Conservation (phyloP, 2,113 vertebrate genomes). For the Centrocercus urophasianus region DNA sequence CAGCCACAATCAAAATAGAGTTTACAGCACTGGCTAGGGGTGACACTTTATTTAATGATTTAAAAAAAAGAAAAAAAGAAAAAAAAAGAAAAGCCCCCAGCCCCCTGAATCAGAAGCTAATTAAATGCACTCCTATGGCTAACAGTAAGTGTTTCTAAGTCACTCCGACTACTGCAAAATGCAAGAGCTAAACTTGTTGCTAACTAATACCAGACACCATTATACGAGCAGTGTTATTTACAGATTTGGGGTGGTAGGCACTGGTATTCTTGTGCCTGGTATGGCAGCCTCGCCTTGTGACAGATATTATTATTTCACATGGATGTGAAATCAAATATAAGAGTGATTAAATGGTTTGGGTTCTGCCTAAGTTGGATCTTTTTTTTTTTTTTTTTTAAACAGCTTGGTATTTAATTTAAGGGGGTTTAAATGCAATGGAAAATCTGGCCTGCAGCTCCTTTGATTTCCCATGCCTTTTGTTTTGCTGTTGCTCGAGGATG, state of each 20-base stretch:
- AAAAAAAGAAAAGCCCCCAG: background rate
- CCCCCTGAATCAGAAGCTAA: constrained; percentile 60
- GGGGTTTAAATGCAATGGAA: constrained; percentile 22
- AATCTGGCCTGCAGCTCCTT: background rate
- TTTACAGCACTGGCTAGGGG: constrained; percentile 67
- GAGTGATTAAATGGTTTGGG: background rate
- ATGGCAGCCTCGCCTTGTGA: background rate
- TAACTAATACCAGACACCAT: constrained; percentile 56
- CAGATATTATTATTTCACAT: background rate
- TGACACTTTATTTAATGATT: constrained; percentile 73
- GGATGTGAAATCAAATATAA: constrained; percentile 18
- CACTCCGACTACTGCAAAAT: constrained; percentile 34
- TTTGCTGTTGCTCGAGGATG: background rate
- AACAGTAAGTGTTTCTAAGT: constrained; percentile 34
- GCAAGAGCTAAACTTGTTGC: constrained; percentile 39
- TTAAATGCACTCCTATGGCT: constrained; percentile 70
- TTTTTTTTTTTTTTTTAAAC: background rate
- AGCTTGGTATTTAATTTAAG: constrained; percentile 19
- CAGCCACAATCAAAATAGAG: constrained; percentile 74
- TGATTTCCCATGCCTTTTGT: background rate
- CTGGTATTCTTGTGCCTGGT: background rate
- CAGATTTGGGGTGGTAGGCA: constrained; percentile 34
- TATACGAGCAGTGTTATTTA: constrained; percentile 1
- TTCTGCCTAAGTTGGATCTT: background rate
- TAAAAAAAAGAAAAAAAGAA: background rate